phyloP scores from a whole-genome alignment of 2,113 vertebrate genomes.

The Electrona antarctica region DNA sequence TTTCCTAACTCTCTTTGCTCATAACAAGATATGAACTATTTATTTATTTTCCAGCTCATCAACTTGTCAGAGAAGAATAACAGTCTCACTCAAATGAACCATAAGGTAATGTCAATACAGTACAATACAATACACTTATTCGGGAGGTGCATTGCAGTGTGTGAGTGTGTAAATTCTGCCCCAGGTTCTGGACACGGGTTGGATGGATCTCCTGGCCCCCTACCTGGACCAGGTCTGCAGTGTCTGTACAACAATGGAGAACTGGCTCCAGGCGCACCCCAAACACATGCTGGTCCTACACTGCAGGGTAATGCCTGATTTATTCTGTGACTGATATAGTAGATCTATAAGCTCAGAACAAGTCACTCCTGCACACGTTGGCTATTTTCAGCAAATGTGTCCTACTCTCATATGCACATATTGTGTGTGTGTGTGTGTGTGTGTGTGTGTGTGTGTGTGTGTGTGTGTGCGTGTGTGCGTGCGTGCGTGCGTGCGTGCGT shows the following conservation, averaged over 20 bases:
- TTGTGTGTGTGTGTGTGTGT: no score
- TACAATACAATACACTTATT: neutral
- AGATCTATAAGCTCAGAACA: no score
- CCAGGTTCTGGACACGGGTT: slow-evolving; percentile 89
- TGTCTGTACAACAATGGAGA: slow-evolving; percentile 88
- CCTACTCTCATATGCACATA: no score
- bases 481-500: no score
- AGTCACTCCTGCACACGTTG: no score
- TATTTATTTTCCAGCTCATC: slow-evolving; percentile 80
- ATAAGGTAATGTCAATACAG: slow-evolving; percentile 80
- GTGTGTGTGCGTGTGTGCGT: no score
- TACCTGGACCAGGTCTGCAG: slow-evolving; percentile 87
- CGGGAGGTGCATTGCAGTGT: neutral
- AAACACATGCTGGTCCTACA: slow-evolving; percentile 90
- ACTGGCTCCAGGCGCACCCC: slow-evolving; percentile 85
- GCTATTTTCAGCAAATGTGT: no score
- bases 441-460: no score
- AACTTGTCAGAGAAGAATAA: slow-evolving; percentile 88
- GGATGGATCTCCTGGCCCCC: slow-evolving; percentile 87
- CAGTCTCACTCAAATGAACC: slow-evolving; percentile 82
- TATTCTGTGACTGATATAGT: neutral
- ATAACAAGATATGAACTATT: slow-evolving; percentile 1
- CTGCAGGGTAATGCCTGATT: slow-evolving; percentile 81
- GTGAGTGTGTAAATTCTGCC: slow-evolving; percentile 17
- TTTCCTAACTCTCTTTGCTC: neutral